Evolutionary conservation across 2,113 vertebrate species (phyloP).

Genomic region (Sinocyclocheilus rhinocerous): DNA sequence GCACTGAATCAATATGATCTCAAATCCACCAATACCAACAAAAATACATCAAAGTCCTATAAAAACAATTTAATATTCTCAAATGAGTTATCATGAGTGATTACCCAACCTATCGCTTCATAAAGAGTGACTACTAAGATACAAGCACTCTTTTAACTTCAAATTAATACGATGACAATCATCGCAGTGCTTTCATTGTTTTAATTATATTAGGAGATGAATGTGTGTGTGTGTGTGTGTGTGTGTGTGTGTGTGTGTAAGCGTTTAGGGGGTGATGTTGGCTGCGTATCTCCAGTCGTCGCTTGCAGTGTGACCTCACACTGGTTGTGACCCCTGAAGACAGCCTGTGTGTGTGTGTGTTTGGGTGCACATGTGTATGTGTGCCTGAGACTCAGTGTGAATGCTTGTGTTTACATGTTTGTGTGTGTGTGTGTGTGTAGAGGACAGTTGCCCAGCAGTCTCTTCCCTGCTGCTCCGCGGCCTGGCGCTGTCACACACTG

Average conservation of each 20-base stretch:
- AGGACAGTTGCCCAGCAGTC: constrained; percentile 31
- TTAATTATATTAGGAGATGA: constrained; percentile 12
- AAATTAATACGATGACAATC: constrained; percentile 5
- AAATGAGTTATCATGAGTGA: not conserved
- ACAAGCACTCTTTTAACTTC: constrained; percentile 7
- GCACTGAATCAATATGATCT: not conserved
- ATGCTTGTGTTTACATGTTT: constrained; percentile 26
- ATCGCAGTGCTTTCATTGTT: constrained; percentile 19
- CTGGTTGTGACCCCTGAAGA: constrained; percentile 59
- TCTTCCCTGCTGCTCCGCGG: constrained; percentile 38
- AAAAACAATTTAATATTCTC: not conserved
- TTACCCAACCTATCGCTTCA: not conserved
- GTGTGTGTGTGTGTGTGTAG: constrained; percentile 29
- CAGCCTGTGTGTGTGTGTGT: constrained; percentile 38
- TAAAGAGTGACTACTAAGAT: constrained; percentile 8
- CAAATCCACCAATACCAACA: no score
- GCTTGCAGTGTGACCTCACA: constrained; percentile 40
- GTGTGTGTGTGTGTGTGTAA: no score
- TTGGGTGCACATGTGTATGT: not conserved
- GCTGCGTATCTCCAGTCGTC: constrained; percentile 17
- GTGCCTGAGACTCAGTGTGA: not conserved
- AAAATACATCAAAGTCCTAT: not conserved
- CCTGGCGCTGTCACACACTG: constrained; percentile 43
- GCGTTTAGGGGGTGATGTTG: constrained; percentile 15
- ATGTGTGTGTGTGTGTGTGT: no score